Conservation (phyloP, 2,888 invertebrate genomes). For the Ptilodon capucinus region DNA sequence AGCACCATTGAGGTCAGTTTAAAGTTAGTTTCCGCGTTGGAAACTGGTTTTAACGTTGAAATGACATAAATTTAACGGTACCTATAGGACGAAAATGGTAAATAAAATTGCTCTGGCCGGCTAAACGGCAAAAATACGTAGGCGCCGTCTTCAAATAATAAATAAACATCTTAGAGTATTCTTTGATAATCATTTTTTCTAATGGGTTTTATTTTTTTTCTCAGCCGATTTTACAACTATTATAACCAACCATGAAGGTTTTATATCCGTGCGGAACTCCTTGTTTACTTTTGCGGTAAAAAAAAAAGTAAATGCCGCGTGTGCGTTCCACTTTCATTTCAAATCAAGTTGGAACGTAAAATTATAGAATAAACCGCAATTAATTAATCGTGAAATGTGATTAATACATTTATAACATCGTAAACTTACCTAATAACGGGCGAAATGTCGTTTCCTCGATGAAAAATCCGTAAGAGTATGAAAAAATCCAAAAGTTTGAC, state of each 20-base stretch:
- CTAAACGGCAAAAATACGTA: conserved; percentile 12
- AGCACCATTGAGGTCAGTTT: too few species aligned
- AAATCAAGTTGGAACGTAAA: conserved; percentile 9
- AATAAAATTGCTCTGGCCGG: conserved; percentile 14
- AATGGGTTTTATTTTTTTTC: background rate
- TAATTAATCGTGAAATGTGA: conserved; percentile 1
- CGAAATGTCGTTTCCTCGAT: conserved; percentile 10
- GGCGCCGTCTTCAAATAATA: conserved; percentile 3
- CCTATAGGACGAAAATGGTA: conserved; percentile 7
- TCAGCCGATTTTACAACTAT: conserved; percentile 14
- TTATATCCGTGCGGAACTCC: conserved; percentile 18
- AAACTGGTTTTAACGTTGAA: background rate
- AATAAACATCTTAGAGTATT: too few species aligned
- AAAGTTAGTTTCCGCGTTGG: too few species aligned
- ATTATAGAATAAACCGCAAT: background rate
- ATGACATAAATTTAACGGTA: conserved; percentile 10
- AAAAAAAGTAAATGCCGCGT: conserved; percentile 46
- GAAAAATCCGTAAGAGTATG: conserved; percentile 26
- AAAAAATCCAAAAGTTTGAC: conserved; percentile 34
- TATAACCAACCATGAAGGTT: conserved; percentile 17
- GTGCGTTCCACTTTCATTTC: conserved; percentile 41
- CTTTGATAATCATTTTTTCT: background rate
- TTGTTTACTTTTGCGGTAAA: conserved; percentile 44
- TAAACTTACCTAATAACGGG: conserved; percentile 27
- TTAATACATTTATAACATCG: background rate